Evolutionary conservation across 2,888 invertebrate genomes (phyloP), one percentile per base, ranked within the genome.

Genomic region (Hecatera dysodea): DNA sequence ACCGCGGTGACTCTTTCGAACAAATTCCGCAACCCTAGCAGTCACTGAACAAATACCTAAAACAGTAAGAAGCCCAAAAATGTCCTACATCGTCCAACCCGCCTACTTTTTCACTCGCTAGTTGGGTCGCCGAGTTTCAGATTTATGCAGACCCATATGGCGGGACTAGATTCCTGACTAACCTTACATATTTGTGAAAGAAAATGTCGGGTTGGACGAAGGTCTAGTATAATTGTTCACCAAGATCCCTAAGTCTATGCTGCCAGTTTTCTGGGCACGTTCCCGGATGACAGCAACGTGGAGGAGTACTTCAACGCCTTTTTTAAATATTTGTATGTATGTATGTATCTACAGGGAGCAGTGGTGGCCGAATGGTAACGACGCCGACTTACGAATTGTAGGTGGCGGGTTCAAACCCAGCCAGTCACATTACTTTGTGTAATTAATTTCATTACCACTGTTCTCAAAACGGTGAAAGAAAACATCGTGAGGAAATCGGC

Each of bases 61-160:
- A 72, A n/a, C 42, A 36, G 27, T 39, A 52, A 42, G 6, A 42
- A 53, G 0, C 59, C 71, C 53, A 78, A 73, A 77, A 48, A 59
- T 71, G 77, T 76, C 12, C 1, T 19, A 77, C 46, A 39, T 5
- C 15, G 1, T 19, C 11, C 57, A 33, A 46, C 19, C 36, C 27
- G n/a, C 29, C 9, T n/a, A 69, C 4, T 70, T 59, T 46, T 19
- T 39, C 39, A 33, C n/a, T 9, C 57, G 0, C 24, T 39, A 78
- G 19, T 78, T 72, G 27, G 46, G n/a, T 33, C 33, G 9, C 4
- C 19, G 5, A 59, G 6, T 48, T 78, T 71, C 24, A 59, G 27
- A 73, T 73, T 78, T 78, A 73, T 73, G 78, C 53, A 42, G 27
- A 19, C 39, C 71, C 53, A 55, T 24, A 17, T 42, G 53, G n/a